Base-by-base conservation (phyloP, 2,113 vertebrate genomes). In the Ranitomeya imitator region DNA sequence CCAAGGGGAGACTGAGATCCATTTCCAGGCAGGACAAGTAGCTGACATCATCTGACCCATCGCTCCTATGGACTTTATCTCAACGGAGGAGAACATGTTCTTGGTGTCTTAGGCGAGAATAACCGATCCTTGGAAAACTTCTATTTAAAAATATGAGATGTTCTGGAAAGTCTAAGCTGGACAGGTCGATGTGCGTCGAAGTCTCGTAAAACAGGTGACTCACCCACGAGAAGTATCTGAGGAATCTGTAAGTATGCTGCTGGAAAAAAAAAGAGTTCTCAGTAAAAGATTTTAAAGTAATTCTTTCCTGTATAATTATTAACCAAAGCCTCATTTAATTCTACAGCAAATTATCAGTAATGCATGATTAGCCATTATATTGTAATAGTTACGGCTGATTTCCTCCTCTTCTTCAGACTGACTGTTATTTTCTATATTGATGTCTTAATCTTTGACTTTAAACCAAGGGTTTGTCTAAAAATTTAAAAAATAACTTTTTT, bases 171-270 rank as follows among this genome's bases (percentile, higher is more conserved):
- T 60, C 79, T 61, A 9, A 21, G 31, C 59, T n/a, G 59, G 15
- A n/a, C 12, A 4, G 13, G 13, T 77, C 8, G 21, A 45, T 52
- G 21, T 7, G 16, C 55, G 51, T 78, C n/a, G 37, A 51, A 6
- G 76, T 55, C 65, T 69, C 23, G 57, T 60, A 19, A 74, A 63
- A 16, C 71, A 57, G 71, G 80, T 88, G 87, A 88, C 69, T 65
- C 87, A 83, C 80, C 79, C 86, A 61, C 52, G 21, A 57, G 13
- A 88, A 86, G 57, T n/a, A 83, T 88, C 71, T 26, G n/a, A 55
- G 71, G 80, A 83, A 77, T 83, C 71, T 78, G 3, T 67, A 51
- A 45, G 23, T n/a, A 77, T 15, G 26, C n/a, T 18, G 54, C 11
- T 10, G 23, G 57, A 10, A 57, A 45, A 10, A 10, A 57, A 45